Base-by-base conservation (phyloP, 2,797 vertebrate genomes). In the Carapus acus region DNA sequence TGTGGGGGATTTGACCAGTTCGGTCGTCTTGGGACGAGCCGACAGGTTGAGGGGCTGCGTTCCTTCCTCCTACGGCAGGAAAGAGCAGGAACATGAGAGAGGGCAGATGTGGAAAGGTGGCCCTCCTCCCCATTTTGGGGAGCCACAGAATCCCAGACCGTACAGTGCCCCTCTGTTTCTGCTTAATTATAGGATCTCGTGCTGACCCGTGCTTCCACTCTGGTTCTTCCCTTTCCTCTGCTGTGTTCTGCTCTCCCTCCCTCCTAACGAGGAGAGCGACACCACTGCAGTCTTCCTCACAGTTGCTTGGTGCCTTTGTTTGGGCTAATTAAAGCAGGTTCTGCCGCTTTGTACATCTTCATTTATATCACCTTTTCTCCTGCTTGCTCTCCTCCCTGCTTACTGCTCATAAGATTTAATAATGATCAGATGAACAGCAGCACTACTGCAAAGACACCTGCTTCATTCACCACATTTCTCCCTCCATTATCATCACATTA, bases 41-140 rank as follows among this genome's bases (percentile, higher is more conserved):
- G 94, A 97, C 71, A 97, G 89, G 85, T 97, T 97, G 85, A 97
- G 88, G 9, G 94, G 94, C 89, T 97, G 94, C 44, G 92, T 90
- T 77, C 90, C 90, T 86, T 97, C 94, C 82, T 97, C 94, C 94
- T 97, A 69, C 2, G 39, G 69, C 46, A 72, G 73, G 52, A 63
- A 54, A 73, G 78, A 76, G 24, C 70, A 58, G 56, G 53, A 62
- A 62, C 45, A 41, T 64, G 76, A 83, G 60, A 71, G 44, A 71
- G 82, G 74, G 78, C 76, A 85, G 67, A 79, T 88, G 71, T 71
- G 70, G 76, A 76, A 57, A 54, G 69, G 45, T 60, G 45, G 54
- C 49, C 47, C 54, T 41, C 62, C 36, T 81, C 43, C 46, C 77
- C 81, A 55, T 67, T 77, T 83, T 78, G 60, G 71, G 74, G 45